Percentiles rank a stretch among this genome's conserved stretches.
Conservation (phyloP, 1,140 invertebrate species). For the Drosophila carrolli region DNA sequence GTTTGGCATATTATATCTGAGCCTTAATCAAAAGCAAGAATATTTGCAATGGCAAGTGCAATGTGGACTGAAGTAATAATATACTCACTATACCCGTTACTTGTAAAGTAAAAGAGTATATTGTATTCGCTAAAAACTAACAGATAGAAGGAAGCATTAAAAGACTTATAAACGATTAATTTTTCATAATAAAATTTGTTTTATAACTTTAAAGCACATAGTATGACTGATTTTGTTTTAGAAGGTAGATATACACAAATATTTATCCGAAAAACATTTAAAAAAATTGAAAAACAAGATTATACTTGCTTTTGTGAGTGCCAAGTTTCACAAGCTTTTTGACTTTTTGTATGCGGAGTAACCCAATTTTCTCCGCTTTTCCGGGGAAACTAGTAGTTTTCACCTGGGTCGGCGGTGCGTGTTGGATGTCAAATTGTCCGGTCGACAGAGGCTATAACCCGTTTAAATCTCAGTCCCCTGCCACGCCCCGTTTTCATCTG, state of each 20-base stretch:
- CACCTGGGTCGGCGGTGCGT: conserved; percentile 43
- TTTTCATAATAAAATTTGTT: too few species aligned
- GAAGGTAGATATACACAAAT: not conserved
- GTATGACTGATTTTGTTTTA: too few species aligned
- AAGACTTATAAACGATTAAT: too few species aligned
- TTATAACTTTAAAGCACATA: too few species aligned
- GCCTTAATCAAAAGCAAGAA: not conserved
- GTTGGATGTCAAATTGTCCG: conserved; percentile 35
- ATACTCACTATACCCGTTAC: too few species aligned
- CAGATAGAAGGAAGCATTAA: too few species aligned
- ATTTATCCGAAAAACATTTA: not conserved
- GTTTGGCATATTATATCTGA: not conserved
- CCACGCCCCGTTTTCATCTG: conserved; percentile 2
- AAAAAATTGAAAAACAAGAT: conserved; percentile 35
- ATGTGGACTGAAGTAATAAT: too few species aligned
- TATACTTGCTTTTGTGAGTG: conserved; percentile 10
- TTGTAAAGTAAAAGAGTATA: too few species aligned
- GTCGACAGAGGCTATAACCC: conserved; percentile 48
- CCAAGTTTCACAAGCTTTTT: conserved; percentile 1
- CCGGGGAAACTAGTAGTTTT: not conserved
- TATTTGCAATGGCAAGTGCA: too few species aligned
- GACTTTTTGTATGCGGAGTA: conserved; percentile 34
- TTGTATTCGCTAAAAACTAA: too few species aligned
- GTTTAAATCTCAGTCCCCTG: conserved; percentile 43
- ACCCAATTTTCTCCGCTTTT: conserved; percentile 3